phyloP scores from a whole-genome alignment of 1,140 invertebrate genomes.

The Caerostris extrusa region DNA sequence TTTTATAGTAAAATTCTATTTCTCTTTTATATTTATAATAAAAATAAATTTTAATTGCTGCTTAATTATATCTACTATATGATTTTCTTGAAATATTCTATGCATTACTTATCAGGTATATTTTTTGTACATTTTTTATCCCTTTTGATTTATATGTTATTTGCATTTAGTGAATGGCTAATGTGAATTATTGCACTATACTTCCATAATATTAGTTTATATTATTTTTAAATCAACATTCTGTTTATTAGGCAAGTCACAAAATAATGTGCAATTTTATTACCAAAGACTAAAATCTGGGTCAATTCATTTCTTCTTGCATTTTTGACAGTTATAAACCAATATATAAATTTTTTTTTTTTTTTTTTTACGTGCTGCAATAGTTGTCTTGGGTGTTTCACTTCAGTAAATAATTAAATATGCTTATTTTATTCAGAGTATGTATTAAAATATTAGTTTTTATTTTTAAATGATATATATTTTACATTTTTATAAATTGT shows the following conservation, averaged over 20 bases:
- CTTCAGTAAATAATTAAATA: not conserved
- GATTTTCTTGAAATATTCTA: too few species aligned
- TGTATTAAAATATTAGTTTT: not conserved
- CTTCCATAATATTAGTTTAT: too few species aligned
- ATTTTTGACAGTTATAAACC: too few species aligned
- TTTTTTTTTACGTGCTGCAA: not conserved
- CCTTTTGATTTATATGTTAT: too few species aligned
- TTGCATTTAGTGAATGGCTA: too few species aligned
- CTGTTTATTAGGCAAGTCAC: not conserved
- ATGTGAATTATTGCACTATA: too few species aligned
- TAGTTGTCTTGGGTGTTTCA: not conserved
- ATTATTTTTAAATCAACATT: not conserved
- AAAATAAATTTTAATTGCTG: too few species aligned
- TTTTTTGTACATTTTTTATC: too few species aligned
- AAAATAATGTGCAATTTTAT: not conserved
- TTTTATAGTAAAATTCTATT: too few species aligned
- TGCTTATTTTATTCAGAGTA: conserved; percentile 17
- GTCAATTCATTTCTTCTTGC: not conserved
- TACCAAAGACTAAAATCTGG: not conserved
- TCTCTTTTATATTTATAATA: too few species aligned
- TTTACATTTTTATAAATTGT: not conserved
- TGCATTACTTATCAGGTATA: too few species aligned
- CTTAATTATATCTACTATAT: too few species aligned
- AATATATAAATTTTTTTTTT: not conserved
- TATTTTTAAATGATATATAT: conserved; percentile 7